Evolutionary conservation across 2,888 invertebrate species (phyloP).

Genomic region (Lochmaea capreae): DNA sequence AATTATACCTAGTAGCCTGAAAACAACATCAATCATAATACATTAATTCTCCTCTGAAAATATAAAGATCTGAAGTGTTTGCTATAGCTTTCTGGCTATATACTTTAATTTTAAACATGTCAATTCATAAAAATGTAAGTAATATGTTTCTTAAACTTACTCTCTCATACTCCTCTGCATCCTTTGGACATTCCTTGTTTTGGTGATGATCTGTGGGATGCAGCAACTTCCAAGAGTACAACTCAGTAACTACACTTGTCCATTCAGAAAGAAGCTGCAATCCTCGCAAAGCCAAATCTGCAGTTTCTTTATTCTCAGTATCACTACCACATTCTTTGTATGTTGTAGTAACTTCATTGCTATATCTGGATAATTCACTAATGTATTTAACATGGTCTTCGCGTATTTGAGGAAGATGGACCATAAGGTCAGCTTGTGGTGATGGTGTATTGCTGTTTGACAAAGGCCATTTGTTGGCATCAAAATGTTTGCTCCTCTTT

Average conservation of each 20-base stretch:
- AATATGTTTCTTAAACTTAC: constrained; percentile 63
- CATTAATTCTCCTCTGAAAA: background rate
- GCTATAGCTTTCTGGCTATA: too few relatives aligned
- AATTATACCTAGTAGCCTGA: constrained; percentile 86
- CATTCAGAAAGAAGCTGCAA: constrained; percentile 94
- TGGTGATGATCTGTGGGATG: constrained; percentile 98
- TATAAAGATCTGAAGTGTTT: too few relatives aligned
- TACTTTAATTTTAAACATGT: too few relatives aligned
- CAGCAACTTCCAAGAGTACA: constrained; percentile 97
- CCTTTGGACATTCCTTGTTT: constrained; percentile 93
- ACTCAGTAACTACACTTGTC: constrained; percentile 96
- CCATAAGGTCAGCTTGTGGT: constrained; percentile 94
- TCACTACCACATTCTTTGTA: constrained; percentile 95
- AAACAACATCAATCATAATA: constrained; percentile 29
- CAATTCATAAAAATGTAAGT: background rate
- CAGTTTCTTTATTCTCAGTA: constrained; percentile 89
- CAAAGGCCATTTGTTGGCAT: constrained; percentile 91
- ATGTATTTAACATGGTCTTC: constrained; percentile 98
- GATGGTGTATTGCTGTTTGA: constrained; percentile 85
- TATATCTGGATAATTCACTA: constrained; percentile 92
- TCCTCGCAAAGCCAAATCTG: constrained; percentile 91
- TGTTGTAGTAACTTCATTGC: constrained; percentile 90
- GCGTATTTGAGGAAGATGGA: constrained; percentile 92
- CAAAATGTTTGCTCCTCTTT: constrained; percentile 92
- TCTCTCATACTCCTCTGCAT: constrained; percentile 98